phyloP scores from a whole-genome alignment of 2,797 vertebrate species.

The Holocentrus rufus region DNA sequence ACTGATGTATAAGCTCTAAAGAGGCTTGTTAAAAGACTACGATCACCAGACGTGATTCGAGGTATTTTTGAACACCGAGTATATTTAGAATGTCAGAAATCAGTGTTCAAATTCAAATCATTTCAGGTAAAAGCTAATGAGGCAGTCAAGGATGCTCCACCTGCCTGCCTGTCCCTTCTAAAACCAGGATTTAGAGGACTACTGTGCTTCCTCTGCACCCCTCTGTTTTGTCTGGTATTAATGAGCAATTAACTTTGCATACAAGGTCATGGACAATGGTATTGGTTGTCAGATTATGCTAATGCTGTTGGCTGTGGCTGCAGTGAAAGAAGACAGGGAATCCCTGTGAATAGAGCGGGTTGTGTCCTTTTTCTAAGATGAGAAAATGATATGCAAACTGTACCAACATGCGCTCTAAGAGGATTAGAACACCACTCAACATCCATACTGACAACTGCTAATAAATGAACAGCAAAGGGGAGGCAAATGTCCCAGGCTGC shows the following conservation, averaged over 20 bases:
- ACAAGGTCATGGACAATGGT: constrained; percentile 79
- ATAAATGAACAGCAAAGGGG: constrained; percentile 64
- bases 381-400: constrained; percentile 84
- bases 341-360: constrained; percentile 75
- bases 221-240: constrained; percentile 79
- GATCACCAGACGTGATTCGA: neutral
- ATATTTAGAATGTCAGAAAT: no score
- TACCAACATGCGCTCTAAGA: constrained; percentile 79
- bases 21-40: constrained; percentile 31
- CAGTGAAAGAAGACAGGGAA: constrained; percentile 70
- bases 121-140: constrained; percentile 59
- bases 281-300: constrained; percentile 82
- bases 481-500: constrained; percentile 41
- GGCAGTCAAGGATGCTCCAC: constrained; percentile 48
- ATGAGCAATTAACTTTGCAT: constrained; percentile 84
- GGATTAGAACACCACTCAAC: constrained; percentile 82
- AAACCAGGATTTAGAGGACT: constrained; percentile 64
- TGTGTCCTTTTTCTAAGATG: constrained; percentile 77
- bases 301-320: constrained; percentile 71
- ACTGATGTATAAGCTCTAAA: constrained; percentile 17
- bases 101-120: constrained; percentile 5
- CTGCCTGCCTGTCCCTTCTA: constrained; percentile 51
- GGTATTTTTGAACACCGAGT: neutral
- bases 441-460: constrained; percentile 76
- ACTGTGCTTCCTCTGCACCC: constrained; percentile 76